Evolutionary conservation across 2,113 vertebrate genomes (phyloP).

Genomic region (Arenaria interpres): DNA sequence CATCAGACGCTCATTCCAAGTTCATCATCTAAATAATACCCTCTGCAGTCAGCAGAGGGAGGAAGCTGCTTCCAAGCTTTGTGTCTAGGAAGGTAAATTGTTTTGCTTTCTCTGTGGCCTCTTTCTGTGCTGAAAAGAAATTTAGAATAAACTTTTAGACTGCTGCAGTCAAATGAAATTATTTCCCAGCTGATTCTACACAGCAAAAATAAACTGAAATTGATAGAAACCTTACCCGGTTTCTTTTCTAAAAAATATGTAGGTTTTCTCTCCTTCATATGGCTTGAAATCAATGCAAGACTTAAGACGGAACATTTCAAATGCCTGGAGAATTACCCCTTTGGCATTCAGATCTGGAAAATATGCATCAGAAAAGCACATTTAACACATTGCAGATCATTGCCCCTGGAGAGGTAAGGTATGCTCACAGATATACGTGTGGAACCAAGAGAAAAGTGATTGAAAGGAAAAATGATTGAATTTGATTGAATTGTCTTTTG

Average conservation of each 20-base stretch:
- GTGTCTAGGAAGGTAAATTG: background rate
- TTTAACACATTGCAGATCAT: background rate
- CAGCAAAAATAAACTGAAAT: background rate
- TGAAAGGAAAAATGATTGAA: background rate
- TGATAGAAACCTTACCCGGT: constrained; percentile 76
- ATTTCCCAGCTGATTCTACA: background rate
- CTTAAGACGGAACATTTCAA: constrained; percentile 92
- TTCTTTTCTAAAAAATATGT: constrained; percentile 84
- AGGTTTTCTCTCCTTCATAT: constrained; percentile 87
- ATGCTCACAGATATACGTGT: fast-evolving
- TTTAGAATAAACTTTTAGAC: background rate
- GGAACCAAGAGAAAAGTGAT: background rate
- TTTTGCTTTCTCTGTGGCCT: background rate
- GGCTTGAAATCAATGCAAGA: constrained; percentile 94
- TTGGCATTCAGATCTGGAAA: constrained; percentile 83
- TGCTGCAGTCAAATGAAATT: background rate
- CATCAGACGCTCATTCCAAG: background rate
- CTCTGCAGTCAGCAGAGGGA: background rate
- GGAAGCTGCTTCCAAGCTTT: background rate
- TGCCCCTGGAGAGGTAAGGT: background rate
- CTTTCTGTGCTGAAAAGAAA: background rate
- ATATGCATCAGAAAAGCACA: background rate
- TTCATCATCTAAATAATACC: background rate
- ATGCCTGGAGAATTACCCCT: constrained; percentile 84
- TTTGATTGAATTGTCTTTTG: background rate